Base-by-base conservation (phyloP, 2,113 vertebrate species). In the Pomatorhinus ruficollis region DNA sequence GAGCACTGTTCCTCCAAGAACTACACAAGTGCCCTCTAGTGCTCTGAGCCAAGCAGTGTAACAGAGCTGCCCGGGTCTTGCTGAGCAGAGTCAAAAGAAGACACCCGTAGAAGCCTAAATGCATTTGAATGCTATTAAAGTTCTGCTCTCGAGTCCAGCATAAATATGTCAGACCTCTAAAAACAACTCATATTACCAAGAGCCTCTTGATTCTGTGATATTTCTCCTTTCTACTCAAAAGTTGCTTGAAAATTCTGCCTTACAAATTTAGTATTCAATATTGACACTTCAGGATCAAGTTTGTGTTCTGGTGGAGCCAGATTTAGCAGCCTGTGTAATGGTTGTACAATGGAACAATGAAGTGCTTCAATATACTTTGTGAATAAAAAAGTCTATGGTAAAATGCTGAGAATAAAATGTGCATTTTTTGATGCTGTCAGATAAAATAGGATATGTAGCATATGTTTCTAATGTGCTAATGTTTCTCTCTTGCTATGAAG, bases 11-110 rank as follows among this genome's bases (percentile, higher is more conserved):
- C 18, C 39, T 77, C 6, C 31, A 54, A 66, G 68, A 83, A 35
- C 56, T 71, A 70, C 95, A 70, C 68, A 93, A 95, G 83, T 95
- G 96, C 96, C 95, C 95, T 83, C 92, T 95, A 95, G 88, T 66
- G 96, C 89, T 90, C 79, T 24, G 35, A 86, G n/a, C 39, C 66
- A 65, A 69, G 12, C 50, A 76, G 19, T 35, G 61, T n/a, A 91
- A 53, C 28, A 57, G 3, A 60, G 61, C 33, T 69, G 40, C 37
- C n/a, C 8, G 8, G 7, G 15, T 33, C 49, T 30, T n/a, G 56
- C 27, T 39, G 24, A 65, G 31, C 21, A 50, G 3, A 23, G 42
- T 56, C 56, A 60, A 70, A 68, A 59, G 16, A 70, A 5, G 17
- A 60, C 7, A n/a, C 8, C 2, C 0, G 1, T 28, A 54, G 8